Evolutionary conservation across 2,888 invertebrate species (phyloP).

Genomic region (Danaus chrysippus): DNA sequence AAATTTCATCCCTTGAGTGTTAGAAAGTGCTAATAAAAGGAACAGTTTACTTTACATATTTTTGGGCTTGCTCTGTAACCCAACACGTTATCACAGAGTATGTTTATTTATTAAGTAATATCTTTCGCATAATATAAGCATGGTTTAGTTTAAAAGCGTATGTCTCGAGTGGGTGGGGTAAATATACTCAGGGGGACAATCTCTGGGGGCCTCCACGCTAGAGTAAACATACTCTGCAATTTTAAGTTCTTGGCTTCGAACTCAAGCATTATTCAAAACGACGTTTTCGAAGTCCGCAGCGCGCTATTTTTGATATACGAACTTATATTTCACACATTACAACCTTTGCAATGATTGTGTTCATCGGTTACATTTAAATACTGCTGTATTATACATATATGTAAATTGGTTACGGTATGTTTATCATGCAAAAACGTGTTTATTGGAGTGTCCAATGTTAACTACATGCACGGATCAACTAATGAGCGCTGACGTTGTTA

Average conservation of each 20-base stretch:
- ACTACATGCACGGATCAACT: slow-evolving; percentile 16
- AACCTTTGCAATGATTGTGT: slow-evolving; percentile 27
- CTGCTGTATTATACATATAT: slow-evolving; percentile 13
- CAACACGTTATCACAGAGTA: slow-evolving; percentile 13
- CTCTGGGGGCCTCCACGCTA: slow-evolving; percentile 32
- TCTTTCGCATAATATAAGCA: slow-evolving; percentile 33
- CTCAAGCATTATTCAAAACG: slow-evolving; percentile 39
- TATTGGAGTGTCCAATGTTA: slow-evolving; percentile 18
- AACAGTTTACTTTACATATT: slow-evolving; percentile 1
- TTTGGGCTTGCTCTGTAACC: slow-evolving; percentile 8
- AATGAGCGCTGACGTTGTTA: slow-evolving; percentile 16
- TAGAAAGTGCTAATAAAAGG: neutral
- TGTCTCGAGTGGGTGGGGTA: slow-evolving; percentile 31
- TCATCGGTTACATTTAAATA: neutral
- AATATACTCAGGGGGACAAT: slow-evolving; percentile 35
- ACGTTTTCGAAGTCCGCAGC: slow-evolving; percentile 33
- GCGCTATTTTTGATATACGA: slow-evolving; percentile 31
- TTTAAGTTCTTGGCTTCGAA: slow-evolving; percentile 39
- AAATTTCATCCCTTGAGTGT: slow-evolving; percentile 3
- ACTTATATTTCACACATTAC: slow-evolving; percentile 25
- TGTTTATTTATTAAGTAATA: slow-evolving; percentile 32
- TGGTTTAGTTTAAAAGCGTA: slow-evolving; percentile 38
- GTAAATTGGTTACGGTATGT: slow-evolving; percentile 12
- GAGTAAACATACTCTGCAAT: slow-evolving; percentile 40
- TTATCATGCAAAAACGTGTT: slow-evolving; percentile 11